A percentile compares a stretch with the other conserved stretches of the same genome.
These are phyloP conservation scores for Bothrops alternatus DNA, from an alignment of 2,797 vertebrate genomes.

Conservation along the genomic window DNA sequence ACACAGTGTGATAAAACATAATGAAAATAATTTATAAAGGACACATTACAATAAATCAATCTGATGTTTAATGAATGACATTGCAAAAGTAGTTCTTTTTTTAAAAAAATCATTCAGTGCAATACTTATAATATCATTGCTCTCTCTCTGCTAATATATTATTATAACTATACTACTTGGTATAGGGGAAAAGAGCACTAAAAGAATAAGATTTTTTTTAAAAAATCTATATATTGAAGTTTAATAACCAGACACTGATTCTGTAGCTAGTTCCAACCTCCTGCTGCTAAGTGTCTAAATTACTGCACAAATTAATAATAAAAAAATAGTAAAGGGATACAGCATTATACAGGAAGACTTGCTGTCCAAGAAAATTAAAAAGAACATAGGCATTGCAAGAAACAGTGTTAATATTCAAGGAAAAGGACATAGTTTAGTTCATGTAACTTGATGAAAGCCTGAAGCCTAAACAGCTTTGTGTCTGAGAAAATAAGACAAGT, in stretches of 20 bases:
- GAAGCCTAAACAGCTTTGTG: neutral
- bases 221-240: constrained; percentile 7
- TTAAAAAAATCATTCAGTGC: constrained; percentile 21
- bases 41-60: constrained; percentile 72
- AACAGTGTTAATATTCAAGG: neutral
- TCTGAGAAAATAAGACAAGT: neutral
- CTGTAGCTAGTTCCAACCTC: neutral
- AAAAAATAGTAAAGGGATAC: neutral
- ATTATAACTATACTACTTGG: constrained; percentile 33
- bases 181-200: constrained; percentile 28
- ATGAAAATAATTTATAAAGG: constrained; percentile 75
- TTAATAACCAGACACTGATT: neutral
- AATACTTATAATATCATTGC: constrained; percentile 32
- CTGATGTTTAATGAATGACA: constrained; percentile 66
- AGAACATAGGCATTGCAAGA: neutral
- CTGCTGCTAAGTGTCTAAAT: neutral
- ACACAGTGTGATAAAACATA: constrained; percentile 72
- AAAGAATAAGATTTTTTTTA: constrained; percentile 37
- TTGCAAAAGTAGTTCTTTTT: constrained; percentile 46
- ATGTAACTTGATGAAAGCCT: neutral
- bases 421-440: neutral
- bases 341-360: neutral
- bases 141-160: constrained; percentile 28
- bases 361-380: neutral
- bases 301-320: neutral